Conservation (phyloP, 2,797 vertebrate genomes). For the Sylvilagus floridanus region DNA sequence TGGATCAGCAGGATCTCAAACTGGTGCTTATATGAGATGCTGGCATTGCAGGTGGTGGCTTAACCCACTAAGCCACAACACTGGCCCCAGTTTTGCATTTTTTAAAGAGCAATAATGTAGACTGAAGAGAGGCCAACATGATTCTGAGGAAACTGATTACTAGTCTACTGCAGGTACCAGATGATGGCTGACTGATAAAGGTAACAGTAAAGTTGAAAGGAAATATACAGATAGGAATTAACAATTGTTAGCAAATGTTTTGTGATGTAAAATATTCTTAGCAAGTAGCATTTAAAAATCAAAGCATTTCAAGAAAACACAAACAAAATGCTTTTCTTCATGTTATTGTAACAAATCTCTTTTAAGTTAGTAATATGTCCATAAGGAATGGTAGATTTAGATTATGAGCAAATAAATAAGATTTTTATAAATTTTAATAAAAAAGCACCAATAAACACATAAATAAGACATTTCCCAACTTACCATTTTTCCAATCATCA, state of each 20-base stretch:
- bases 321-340: not conserved
- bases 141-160: not conserved
- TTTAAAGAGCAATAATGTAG: not conserved
- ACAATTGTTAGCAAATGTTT: not conserved
- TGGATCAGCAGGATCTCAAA: no score
- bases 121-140: not conserved
- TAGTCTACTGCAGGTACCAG: not conserved
- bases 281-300: constrained; percentile 49
- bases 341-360: constrained; percentile 9
- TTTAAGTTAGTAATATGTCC: constrained; percentile 29
- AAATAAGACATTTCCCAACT: constrained; percentile 83
- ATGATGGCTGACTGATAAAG: not conserved
- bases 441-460: not conserved
- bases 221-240: constrained; percentile 4
- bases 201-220: not conserved
- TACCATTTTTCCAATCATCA: constrained; percentile 99
- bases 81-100: not conserved
- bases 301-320: constrained; percentile 37
- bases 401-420: constrained; percentile 39
- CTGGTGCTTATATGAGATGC: no score
- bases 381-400: not conserved
- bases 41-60: no score
- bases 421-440: constrained; percentile 43
- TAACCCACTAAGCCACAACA: no score
- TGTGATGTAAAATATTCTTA: not conserved